phyloP scores from a whole-genome alignment of 2,888 invertebrate species.

The Rhagonycha fulva region DNA sequence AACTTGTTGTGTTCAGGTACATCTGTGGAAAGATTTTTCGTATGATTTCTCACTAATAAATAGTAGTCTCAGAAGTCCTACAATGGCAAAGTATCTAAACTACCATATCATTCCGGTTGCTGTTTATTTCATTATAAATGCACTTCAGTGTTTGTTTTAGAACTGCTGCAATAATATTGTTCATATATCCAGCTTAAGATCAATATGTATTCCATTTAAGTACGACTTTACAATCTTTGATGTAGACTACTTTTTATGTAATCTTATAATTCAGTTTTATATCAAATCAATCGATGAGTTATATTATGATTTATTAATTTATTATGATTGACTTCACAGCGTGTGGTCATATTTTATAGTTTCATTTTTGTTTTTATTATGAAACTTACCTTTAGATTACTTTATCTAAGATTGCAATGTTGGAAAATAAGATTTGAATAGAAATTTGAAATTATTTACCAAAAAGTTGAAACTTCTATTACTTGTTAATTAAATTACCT shows the following conservation, averaged over 20 bases:
- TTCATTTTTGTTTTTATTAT: background rate
- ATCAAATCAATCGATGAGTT: slow-evolving; percentile 26
- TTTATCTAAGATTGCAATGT: background rate
- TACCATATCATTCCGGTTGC: background rate
- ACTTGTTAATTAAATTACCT: background rate
- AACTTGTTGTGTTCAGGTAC: too few relatives aligned
- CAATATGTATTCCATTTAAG: slow-evolving; percentile 35
- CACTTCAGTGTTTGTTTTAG: slow-evolving; percentile 2
- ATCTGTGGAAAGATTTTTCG: too few relatives aligned
- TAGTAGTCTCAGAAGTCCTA: too few relatives aligned
- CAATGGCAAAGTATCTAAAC: background rate
- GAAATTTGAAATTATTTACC: background rate
- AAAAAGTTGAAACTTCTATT: background rate
- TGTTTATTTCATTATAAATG: background rate
- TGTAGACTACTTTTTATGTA: slow-evolving; percentile 35
- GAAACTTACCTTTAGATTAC: background rate
- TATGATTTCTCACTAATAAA: too few relatives aligned
- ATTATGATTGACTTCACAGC: slow-evolving; percentile 28
- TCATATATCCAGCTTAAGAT: slow-evolving; percentile 13
- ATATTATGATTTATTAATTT: slow-evolving; percentile 29
- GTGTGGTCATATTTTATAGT: slow-evolving; percentile 22
- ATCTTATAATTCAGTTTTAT: slow-evolving; percentile 18
- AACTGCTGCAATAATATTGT: slow-evolving; percentile 14
- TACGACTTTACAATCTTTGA: slow-evolving; percentile 33
- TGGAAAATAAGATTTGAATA: background rate